phyloP scores from a whole-genome alignment of 2,113 vertebrate species.

The western clawed frog (Xenopus tropicalis) region UCB_Xtro_10.0 CM004448.2:57863001-57863500 shows the following conservation, averaged over 20 bases:
- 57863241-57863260: constrained; percentile 2
- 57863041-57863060: too few relatives aligned
- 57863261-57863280: constrained; percentile 6
- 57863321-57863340: constrained; percentile 1
- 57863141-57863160: too few relatives aligned
- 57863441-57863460: constrained; percentile 14
- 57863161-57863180: too few relatives aligned
- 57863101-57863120: too few relatives aligned
- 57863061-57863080: too few relatives aligned
- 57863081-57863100: too few relatives aligned
- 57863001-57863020: too few relatives aligned
- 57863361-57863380: constrained; percentile 24
- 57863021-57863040: too few relatives aligned
- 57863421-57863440: constrained; percentile 13
- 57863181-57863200: too few relatives aligned
- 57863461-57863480: constrained; percentile 15
- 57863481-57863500: constrained; percentile 22
- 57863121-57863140: too few relatives aligned
- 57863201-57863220: not conserved
- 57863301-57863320: constrained; percentile 8
- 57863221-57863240: not conserved
- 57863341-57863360: constrained; percentile 17
- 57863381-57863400: constrained; percentile 2
- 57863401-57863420: constrained; percentile 9
- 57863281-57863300: constrained; percentile 15